Evolutionary conservation across 2,888 invertebrate genomes (phyloP).

Genomic region (Slavum lentiscoides): DNA sequence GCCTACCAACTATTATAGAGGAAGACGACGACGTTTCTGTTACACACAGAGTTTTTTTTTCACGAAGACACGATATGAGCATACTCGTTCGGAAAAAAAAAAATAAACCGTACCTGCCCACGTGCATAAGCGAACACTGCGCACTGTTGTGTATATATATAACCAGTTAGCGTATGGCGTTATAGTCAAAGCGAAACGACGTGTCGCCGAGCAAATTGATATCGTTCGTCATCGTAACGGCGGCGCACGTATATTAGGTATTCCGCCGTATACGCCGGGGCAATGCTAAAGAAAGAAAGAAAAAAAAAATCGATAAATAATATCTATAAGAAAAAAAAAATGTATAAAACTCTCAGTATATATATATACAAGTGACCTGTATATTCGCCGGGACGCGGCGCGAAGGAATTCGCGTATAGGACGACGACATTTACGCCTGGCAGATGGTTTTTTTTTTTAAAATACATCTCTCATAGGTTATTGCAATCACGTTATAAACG

Average conservation of each 20-base stretch:
- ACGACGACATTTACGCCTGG: conserved; percentile 37
- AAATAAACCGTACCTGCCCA: background rate
- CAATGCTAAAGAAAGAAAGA: background rate
- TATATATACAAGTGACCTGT: too few relatives aligned
- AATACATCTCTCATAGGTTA: conserved; percentile 37
- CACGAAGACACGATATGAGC: too few relatives aligned
- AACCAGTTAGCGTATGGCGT: conserved; percentile 32
- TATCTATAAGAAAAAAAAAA: background rate
- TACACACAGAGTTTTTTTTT: too few relatives aligned
- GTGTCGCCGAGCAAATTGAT: conserved; percentile 49
- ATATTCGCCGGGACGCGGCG: background rate
- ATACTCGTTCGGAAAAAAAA: too few relatives aligned
- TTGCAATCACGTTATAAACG: conserved; percentile 41
- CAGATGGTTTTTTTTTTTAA: conserved; percentile 46
- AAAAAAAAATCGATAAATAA: conserved; percentile 15
- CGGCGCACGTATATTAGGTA: conserved; percentile 1
- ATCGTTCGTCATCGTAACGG: conserved; percentile 39
- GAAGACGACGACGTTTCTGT: too few relatives aligned
- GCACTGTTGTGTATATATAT: background rate
- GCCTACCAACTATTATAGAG: too few relatives aligned
- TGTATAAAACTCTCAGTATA: background rate
- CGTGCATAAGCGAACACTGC: too few relatives aligned
- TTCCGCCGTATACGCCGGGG: background rate
- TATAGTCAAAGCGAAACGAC: conserved; percentile 42
- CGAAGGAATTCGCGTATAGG: conserved; percentile 24